Conservation (phyloP, 2,888 invertebrate species). For the Sminthurinus aureus region DNA sequence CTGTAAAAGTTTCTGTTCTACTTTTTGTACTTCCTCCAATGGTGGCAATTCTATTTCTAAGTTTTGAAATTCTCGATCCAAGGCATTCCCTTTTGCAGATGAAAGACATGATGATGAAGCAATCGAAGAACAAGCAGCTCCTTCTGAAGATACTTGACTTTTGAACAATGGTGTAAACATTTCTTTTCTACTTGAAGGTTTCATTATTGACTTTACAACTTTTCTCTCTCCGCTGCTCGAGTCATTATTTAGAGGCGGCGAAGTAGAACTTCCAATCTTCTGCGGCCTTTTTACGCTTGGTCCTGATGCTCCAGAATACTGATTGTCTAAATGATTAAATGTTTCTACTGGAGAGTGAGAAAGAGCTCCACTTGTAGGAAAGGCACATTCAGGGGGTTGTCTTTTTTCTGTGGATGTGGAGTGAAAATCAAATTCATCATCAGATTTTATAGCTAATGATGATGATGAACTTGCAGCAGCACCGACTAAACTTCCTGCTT, state of each 20-base stretch:
- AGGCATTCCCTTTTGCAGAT: neutral
- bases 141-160: neutral
- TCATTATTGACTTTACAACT: constrained; percentile 33
- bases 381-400: neutral
- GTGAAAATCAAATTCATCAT: neutral
- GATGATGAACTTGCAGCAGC: neutral
- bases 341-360: neutral
- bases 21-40: neutral
- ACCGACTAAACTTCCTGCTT: neutral
- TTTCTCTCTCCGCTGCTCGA: constrained; percentile 19
- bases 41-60: neutral
- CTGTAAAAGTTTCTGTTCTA: constrained; percentile 24
- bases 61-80: neutral
- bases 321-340: neutral
- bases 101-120: constrained; percentile 1
- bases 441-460: neutral
- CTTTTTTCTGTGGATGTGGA: neutral
- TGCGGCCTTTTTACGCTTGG: neutral
- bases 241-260: neutral
- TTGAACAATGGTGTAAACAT: neutral
- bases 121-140: constrained; percentile 4
- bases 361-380: neutral
- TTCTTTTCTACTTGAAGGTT: constrained; percentile 11
- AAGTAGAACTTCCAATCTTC: neutral
- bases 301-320: neutral